These are phyloP conservation scores for Elysia crispata DNA, from an alignment of 2,888 invertebrate genomes.

Conservation along the genomic window DNA sequence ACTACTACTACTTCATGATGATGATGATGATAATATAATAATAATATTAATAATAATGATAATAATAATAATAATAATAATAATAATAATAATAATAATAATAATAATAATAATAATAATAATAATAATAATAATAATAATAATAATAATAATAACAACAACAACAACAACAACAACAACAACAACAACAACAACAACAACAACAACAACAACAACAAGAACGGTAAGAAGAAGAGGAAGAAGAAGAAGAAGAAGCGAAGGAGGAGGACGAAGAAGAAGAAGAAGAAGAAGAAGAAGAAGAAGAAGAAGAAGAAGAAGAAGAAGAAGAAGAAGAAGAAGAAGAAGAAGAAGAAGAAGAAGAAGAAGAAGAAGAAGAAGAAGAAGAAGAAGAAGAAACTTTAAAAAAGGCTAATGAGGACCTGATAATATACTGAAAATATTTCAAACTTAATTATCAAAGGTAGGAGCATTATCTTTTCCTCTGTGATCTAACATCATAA, in stretches of 20 bases:
- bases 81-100: no score
- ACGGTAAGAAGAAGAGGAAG: background rate
- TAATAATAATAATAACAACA: no score
- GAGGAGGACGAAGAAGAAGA: no score
- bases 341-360: constrained; percentile 11
- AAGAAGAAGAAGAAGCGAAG: no score
- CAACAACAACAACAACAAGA: background rate
- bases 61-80: no score
- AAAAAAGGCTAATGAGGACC: background rate
- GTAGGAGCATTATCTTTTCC: no score
- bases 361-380: background rate
- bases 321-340: background rate
- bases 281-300: background rate
- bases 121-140: no score
- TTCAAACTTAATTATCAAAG: no score
- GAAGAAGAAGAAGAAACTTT: background rate
- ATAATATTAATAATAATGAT: no score
- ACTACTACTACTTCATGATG: background rate
- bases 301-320: background rate
- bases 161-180: background rate
- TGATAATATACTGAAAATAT: background rate
- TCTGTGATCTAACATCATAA: no score
- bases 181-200: background rate
- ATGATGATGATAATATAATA: no score
- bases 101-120: no score